Evolutionary conservation across 2,888 invertebrate species (phyloP), one percentile per base, ranked within the genome.

Genomic region (Anaspis maculata): DNA sequence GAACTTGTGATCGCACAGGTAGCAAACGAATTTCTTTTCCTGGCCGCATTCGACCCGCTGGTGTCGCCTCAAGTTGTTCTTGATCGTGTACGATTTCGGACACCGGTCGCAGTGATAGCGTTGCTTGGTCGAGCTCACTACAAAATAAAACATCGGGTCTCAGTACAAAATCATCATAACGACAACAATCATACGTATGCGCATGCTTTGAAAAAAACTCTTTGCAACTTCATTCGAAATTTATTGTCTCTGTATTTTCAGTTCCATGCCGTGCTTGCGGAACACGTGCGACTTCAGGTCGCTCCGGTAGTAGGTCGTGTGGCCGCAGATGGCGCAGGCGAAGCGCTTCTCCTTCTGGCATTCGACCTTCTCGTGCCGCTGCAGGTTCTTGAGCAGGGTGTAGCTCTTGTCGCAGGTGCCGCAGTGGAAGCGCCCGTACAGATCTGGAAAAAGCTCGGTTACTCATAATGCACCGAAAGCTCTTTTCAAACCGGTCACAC

Each of bases 1-100:
- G 33, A 51, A 57, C 27, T 44, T 45, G 25, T 45, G 44, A 7
- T 45, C 39, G 26, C 57, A 57, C 9, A 51, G 24, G 22, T 37
- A 34, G 34, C 57, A 57, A 4, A 41, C 39, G 14, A 52, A 37
- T 6, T 42, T 48, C 31, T 57, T 56, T 27, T 53, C 48, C 37
- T 57, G 50, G n/a, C 57, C 57, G 29, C 57, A 57, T 37, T 55
- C 53, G 1, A 55, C 52, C 21, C 52, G 33, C 34, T 50, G 49
- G 25, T 54, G 54, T 15, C 55, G 33, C 13, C 50, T 32, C 12
- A 56, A 34, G 24, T 51, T 52, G 32, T 50, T 47, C 30, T 43
- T 46, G 23, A 38, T 41, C 7, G 45, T 50, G 30, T 51, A 52
- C 1, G 45, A 43, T 39, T 51, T 49, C 11, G 45, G 42, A 28